phyloP scores from a whole-genome alignment of 2,888 invertebrate genomes.

The Phalera bucephala region DNA sequence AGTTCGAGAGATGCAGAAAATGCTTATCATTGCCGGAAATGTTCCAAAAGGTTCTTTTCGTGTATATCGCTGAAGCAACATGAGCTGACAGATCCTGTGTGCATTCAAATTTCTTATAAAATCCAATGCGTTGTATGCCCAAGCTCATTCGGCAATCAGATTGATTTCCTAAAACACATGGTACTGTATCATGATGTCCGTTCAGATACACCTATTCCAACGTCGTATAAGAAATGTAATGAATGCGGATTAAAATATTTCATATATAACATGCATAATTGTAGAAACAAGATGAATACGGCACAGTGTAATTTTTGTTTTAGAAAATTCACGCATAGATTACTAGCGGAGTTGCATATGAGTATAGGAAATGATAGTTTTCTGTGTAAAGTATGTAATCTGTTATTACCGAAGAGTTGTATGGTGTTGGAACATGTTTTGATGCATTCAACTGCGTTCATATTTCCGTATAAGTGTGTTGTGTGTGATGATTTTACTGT shows the following conservation, averaged over 20 bases:
- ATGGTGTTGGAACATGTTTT: slow-evolving; percentile 41
- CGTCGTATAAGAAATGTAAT: slow-evolving; percentile 9
- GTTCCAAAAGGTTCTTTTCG: slow-evolving; percentile 18
- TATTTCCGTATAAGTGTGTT: slow-evolving; percentile 35
- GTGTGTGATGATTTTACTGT: slow-evolving; percentile 27
- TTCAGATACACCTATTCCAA: slow-evolving; percentile 36
- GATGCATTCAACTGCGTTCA: slow-evolving; percentile 35
- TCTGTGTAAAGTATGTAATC: slow-evolving; percentile 36
- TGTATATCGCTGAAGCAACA: slow-evolving; percentile 23
- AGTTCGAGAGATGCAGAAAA: fast-evolving
- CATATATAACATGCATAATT: slow-evolving; percentile 25
- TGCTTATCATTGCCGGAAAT: slow-evolving; percentile 27
- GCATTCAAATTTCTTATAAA: neutral
- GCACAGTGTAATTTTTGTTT: slow-evolving; percentile 31
- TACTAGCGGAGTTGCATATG: slow-evolving; percentile 18
- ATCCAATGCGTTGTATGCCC: slow-evolving; percentile 10
- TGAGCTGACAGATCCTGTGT: neutral
- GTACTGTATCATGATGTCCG: slow-evolving; percentile 33
- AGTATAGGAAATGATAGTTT: fast-evolving
- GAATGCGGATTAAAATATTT: slow-evolving; percentile 11
- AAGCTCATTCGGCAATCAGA: too few relatives aligned
- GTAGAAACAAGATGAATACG: slow-evolving; percentile 7
- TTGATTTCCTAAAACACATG: slow-evolving; percentile 22
- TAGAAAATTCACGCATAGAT: slow-evolving; percentile 26
- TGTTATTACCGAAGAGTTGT: slow-evolving; percentile 25